Evolutionary conservation across 1,140 invertebrate genomes (phyloP), one percentile per base, ranked within the genome.

Genomic region (Trichonephila clavipes): DNA sequence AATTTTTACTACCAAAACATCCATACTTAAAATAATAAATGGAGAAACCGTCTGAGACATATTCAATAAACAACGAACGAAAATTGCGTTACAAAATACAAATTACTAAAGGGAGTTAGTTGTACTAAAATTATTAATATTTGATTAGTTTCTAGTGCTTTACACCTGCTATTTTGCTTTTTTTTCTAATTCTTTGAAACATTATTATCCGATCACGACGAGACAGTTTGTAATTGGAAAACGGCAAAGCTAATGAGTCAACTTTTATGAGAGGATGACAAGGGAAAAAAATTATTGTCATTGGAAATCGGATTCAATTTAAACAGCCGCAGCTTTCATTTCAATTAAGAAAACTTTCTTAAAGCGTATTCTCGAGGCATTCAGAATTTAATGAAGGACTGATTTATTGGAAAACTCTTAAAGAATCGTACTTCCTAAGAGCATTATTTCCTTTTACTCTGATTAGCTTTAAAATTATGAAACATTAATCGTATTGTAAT

Each of bases 121-220:
- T 24, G n/a, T 83, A 24, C 28, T 18, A 64, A 40, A 10, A 64
- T 34, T 64, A 88, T 88, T 88, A 64, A 88, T 88, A 88, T 88
- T 88, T 88, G 51, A 88, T 88, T 88, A 88, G 34, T 4, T 21
- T 21, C 34, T n/a, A 40, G 24, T 61, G n/a, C 6, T 61, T 88
- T 4, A 40, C 5, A 14, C 18, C 6, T 1, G 21, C 7, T 34
- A 21, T 18, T 21, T 4, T 51, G 6, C n/a, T 83, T 82, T 10
- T 21, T 44, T 16, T 21, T 58, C 34, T 40, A 66, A 24, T n/a
- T 40, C 28, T 6, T 19, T 34, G 19, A 19, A 40, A 40, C 62
- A 19, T 64, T 40, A 64, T 88, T 88, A 88, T 19, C 24, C 62
- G n/a, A 40, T 88, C 28, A 88, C 64, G 40, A 66, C 28, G 3